Evolutionary conservation across 2,797 vertebrate species (phyloP), one percentile per base, ranked within the genome.

Genomic region (Gallinago nigripennis): DNA sequence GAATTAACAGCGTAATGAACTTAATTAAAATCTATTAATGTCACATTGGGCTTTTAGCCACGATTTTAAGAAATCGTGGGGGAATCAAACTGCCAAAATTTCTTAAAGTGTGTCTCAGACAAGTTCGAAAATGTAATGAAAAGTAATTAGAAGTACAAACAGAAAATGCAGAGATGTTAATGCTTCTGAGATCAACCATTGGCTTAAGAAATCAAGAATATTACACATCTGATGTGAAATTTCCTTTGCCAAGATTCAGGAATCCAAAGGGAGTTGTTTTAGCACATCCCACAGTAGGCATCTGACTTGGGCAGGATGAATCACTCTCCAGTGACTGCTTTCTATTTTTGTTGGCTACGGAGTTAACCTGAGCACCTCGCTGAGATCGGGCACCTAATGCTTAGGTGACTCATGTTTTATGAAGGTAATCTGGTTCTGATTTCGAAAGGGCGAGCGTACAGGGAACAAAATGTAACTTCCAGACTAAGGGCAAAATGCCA

Each of bases 21-120:
- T 94, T 16, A 72, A 90, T 95, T 92, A 77, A 87, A 94, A 92
- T 82, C 66, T 33, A 80, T 92, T 90, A 86, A 82, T 76, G 72
- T 94, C 35, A 1, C 76, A 14, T 87, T 63, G 41, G 83, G 64
- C 88, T 91, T 94, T 89, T 80, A 92, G 57, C 79, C 54, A 39
- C 30, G 46, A 89, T 91, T 96, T 89, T 83, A 86, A 90, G 84
- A 77, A 93, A 66, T 41, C 45, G 11, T 14, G 1, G 18, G 72
- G 65, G 72, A 73, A 68, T 92, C 75, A 33, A 73, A 64, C 70
- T 85, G 75, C 53, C 75, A 89, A 20, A 63, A 77, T 82, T 76
- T 72, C 80, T 91, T 79, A 35, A 80, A 83, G 61, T 89, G 41
- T 35, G 54, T 71, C 82, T 91, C 51, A 58, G 82, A 58, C 12